phyloP scores from a whole-genome alignment of 2,797 vertebrate species.

The Bradypodion pumilum region DNA sequence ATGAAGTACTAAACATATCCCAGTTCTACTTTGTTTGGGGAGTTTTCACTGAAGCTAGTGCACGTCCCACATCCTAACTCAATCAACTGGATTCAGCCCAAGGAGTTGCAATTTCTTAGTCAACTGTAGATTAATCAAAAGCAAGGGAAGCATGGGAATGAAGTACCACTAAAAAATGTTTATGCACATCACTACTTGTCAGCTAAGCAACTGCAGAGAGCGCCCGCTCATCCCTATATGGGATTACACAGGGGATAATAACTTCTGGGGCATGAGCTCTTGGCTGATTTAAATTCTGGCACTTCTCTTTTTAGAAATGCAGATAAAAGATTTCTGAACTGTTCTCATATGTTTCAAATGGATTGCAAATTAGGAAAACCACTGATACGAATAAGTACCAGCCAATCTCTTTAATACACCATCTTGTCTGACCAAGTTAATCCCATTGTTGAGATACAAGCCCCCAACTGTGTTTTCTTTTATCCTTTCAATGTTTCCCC shows the following conservation, averaged over 20 bases:
- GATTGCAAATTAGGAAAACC: not conserved
- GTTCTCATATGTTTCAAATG: not conserved
- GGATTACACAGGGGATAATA: not conserved
- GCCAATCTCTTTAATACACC: slow-evolving; percentile 48
- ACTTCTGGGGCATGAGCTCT: not conserved
- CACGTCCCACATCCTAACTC: too few species aligned
- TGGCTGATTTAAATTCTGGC: not conserved
- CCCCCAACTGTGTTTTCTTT: slow-evolving; percentile 50
- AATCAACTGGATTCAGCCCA: too few species aligned
- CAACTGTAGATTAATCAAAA: too few species aligned
- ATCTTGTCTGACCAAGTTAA: slow-evolving; percentile 55
- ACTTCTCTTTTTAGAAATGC: not conserved
- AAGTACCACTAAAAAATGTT: not conserved
- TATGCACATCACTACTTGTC: not conserved
- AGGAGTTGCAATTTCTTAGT: too few species aligned
- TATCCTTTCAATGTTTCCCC: slow-evolving; percentile 29
- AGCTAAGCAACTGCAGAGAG: not conserved
- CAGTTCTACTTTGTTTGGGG: too few species aligned
- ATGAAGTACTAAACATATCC: too few species aligned
- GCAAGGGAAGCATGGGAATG: too few species aligned
- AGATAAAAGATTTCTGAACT: not conserved
- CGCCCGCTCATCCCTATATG: not conserved
- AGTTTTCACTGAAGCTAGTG: too few species aligned
- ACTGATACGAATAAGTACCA: not conserved
- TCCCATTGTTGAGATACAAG: slow-evolving; percentile 61